These are phyloP conservation scores for Toxonevra muliebris DNA, from an alignment of 2,888 invertebrate genomes.

Conservation along the genomic window DNA sequence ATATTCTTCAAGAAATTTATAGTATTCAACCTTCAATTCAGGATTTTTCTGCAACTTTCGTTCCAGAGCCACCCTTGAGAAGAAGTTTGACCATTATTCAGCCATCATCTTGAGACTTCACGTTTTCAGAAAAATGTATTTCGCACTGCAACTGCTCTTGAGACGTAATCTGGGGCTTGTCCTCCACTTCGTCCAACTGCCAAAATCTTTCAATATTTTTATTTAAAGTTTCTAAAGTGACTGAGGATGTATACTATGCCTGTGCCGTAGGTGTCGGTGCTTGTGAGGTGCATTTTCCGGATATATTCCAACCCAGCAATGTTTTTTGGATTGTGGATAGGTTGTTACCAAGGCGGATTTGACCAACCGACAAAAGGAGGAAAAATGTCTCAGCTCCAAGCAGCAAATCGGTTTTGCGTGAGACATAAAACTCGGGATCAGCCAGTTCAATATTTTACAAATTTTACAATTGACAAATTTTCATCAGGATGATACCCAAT, in stretches of 20 bases:
- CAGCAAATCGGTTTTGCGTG: slow-evolving; percentile 26
- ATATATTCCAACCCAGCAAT: slow-evolving; percentile 27
- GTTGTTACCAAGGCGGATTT: slow-evolving; percentile 15
- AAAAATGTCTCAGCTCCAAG: slow-evolving; percentile 30
- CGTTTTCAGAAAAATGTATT: background rate
- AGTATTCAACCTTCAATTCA: background rate
- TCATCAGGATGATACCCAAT: slow-evolving; percentile 27
- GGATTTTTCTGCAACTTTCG: background rate
- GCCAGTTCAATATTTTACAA: slow-evolving; percentile 29
- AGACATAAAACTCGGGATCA: slow-evolving; percentile 35
- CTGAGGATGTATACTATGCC: background rate
- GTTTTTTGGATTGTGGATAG: slow-evolving; percentile 36
- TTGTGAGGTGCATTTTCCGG: slow-evolving; percentile 10
- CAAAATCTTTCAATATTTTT: slow-evolving; percentile 18
- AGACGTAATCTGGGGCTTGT: slow-evolving; percentile 6
- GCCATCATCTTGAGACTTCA: background rate
- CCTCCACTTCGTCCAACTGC: slow-evolving; percentile 20
- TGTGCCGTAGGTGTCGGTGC: background rate
- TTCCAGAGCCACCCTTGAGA: background rate
- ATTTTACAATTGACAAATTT: slow-evolving; percentile 12
- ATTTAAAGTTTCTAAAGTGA: background rate
- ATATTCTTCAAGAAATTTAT: background rate
- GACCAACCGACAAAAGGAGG: background rate
- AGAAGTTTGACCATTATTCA: background rate
- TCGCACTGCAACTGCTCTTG: slow-evolving; percentile 19